phyloP scores from a whole-genome alignment of 1,140 invertebrate genomes.

The Aradophagus sp. region DNA sequence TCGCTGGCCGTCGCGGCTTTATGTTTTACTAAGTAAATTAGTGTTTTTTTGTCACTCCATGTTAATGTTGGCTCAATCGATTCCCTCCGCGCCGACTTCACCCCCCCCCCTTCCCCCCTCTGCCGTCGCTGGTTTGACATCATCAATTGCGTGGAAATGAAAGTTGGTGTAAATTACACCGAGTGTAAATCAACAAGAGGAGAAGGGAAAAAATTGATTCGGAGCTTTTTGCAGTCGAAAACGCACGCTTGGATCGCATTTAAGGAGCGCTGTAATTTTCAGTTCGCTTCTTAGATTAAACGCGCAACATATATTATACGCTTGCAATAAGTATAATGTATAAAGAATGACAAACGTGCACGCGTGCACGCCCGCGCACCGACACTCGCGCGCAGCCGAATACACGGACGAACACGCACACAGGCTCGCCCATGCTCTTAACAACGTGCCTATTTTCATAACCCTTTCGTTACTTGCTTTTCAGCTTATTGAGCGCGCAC shows the following conservation, averaged over 20 bases:
- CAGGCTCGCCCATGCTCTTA: constrained; percentile 40
- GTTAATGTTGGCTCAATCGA: constrained; percentile 75
- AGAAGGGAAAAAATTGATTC: no score
- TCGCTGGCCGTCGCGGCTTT: constrained; percentile 72
- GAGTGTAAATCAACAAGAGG: no score
- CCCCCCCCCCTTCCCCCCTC: no score
- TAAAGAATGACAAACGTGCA: constrained; percentile 25
- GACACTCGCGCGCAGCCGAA: no score
- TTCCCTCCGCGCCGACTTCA: constrained; percentile 67
- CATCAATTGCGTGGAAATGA: no score
- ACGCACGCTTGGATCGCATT: constrained; percentile 31
- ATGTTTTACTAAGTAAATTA: constrained; percentile 77
- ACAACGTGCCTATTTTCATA: constrained; percentile 36
- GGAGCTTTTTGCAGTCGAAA: no score
- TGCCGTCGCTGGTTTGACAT: no score
- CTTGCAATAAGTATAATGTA: constrained; percentile 33
- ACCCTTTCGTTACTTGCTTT: constrained; percentile 39
- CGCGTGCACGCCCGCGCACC: not conserved
- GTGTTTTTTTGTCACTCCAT: constrained; percentile 73
- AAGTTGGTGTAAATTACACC: no score
- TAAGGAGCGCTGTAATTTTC: constrained; percentile 22
- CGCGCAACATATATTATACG: constrained; percentile 34
- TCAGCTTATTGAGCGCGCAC: constrained; percentile 27
- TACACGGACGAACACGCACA: no score
- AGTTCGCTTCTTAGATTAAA: constrained; percentile 33